Conservation (phyloP, 2,113 vertebrate species). For the Labeo catla region DNA sequence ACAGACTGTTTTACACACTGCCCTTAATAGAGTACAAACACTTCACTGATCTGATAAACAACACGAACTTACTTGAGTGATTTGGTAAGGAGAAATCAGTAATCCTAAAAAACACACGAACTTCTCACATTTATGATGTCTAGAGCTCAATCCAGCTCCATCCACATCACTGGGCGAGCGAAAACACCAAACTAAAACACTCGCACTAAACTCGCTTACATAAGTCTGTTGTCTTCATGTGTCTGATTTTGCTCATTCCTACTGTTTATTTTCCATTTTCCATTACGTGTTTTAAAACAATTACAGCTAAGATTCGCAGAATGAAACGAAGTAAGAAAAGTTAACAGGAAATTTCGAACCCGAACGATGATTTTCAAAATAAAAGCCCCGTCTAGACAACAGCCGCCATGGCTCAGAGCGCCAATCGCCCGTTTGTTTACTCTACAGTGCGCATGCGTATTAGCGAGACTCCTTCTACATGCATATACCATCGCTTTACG, state of each 20-base stretch:
- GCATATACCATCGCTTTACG: too few species aligned
- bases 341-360: neutral
- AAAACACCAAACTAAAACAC: neutral
- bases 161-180: neutral
- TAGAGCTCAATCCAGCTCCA: neutral
- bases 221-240: neutral
- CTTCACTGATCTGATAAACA: neutral
- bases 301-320: neutral
- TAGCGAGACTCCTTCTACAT: neutral
- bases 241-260: neutral
- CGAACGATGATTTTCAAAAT: constrained; percentile 23
- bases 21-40: neutral
- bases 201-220: neutral
- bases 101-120: neutral
- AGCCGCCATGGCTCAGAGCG: neutral
- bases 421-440: neutral
- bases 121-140: neutral
- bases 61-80: neutral
- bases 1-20: neutral
- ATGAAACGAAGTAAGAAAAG: constrained; percentile 16
- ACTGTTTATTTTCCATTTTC: neutral
- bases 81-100: neutral
- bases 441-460: neutral
- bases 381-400: constrained; percentile 14
- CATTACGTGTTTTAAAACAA: neutral